phyloP scores from a whole-genome alignment of 2,888 invertebrate species.

The Sinhomidia bicolor region DNA sequence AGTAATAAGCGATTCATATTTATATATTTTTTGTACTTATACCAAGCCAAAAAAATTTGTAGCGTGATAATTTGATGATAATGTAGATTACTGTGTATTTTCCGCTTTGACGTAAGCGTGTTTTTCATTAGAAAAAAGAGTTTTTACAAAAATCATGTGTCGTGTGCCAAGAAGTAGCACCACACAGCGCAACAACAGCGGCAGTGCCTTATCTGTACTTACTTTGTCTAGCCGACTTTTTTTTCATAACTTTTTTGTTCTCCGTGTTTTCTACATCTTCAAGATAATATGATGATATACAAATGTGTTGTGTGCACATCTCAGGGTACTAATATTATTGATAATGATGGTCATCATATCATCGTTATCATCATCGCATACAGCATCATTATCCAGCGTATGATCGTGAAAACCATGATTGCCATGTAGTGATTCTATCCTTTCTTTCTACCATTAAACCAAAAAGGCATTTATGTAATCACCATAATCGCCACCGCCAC shows the following conservation, averaged over 20 bases:
- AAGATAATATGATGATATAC: constrained; percentile 57
- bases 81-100: not conserved
- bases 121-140: not conserved
- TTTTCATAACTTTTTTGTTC: not conserved
- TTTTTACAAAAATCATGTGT: too few species aligned
- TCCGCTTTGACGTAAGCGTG: not conserved
- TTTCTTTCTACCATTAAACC: constrained; percentile 66
- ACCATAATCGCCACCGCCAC: not conserved
- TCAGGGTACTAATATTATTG: constrained; percentile 62
- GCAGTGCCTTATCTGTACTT: not conserved
- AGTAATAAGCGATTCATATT: too few species aligned
- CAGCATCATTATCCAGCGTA: constrained; percentile 59
- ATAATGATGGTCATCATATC: constrained; percentile 61
- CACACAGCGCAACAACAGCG: not conserved
- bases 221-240: constrained; percentile 1
- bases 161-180: constrained; percentile 25
- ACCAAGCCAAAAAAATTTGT: too few species aligned
- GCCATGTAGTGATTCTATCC: constrained; percentile 65
- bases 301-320: constrained; percentile 55
- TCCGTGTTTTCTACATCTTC: too few species aligned
- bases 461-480: constrained; percentile 51
- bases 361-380: constrained; percentile 22
- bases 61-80: too few species aligned
- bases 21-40: too few species aligned
- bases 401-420: constrained; percentile 46